These are phyloP conservation scores for Dorcus parallelipipedus DNA, from an alignment of 2,888 invertebrate species.

Conservation along the genomic window DNA sequence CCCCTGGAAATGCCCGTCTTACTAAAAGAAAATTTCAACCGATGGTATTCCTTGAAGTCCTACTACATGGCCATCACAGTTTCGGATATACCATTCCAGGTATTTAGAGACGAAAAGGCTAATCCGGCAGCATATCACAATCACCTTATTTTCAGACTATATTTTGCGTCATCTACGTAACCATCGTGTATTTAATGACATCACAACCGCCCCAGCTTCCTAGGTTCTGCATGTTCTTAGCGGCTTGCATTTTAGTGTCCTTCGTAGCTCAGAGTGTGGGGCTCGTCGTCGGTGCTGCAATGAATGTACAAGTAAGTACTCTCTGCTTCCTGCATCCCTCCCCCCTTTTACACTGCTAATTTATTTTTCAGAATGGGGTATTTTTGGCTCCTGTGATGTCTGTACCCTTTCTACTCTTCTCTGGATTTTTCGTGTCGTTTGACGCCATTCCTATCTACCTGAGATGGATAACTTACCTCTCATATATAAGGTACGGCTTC, in stretches of 20 bases:
- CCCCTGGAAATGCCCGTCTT: constrained; percentile 94
- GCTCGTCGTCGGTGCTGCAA: constrained; percentile 91
- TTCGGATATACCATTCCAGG: constrained; percentile 96
- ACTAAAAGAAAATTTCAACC: constrained; percentile 91
- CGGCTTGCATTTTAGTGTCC: constrained; percentile 83
- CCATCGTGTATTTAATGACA: constrained; percentile 92
- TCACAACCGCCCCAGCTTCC: constrained; percentile 82
- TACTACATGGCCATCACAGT: constrained; percentile 95
- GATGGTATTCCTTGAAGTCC: constrained; percentile 93
- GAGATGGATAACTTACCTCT: constrained; percentile 92
- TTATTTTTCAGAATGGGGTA: constrained; percentile 75
- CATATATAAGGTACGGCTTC: constrained; percentile 93
- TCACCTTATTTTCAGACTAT: constrained; percentile 66
- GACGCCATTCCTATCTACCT: constrained; percentile 93
- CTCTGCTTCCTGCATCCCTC: background rate
- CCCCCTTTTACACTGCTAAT: background rate
- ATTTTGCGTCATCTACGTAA: constrained; percentile 89
- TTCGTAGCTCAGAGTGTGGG: constrained; percentile 96
- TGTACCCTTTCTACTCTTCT: constrained; percentile 92
- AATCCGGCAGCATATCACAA: background rate
- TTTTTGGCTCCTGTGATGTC: constrained; percentile 96
- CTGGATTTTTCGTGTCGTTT: constrained; percentile 96
- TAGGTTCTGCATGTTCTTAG: constrained; percentile 85
- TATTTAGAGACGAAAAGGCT: background rate
- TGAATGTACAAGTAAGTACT: constrained; percentile 74